These are phyloP conservation scores for Lepas anatifera DNA, from an alignment of 2,888 invertebrate genomes.

Conservation along the genomic window DNA sequence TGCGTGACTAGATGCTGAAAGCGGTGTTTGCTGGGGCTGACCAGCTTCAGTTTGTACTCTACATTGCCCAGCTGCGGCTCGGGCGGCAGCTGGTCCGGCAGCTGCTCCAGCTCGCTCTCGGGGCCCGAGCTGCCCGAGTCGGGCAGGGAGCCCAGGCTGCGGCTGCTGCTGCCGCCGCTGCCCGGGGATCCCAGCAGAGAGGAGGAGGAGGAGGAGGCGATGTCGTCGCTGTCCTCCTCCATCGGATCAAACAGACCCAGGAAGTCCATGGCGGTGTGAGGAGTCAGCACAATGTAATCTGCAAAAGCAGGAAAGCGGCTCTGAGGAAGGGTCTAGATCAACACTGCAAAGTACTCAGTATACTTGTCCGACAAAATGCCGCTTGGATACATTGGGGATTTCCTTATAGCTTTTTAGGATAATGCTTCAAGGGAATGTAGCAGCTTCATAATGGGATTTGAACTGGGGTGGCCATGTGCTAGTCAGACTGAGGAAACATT, in stretches of 20 bases:
- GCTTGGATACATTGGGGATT: background rate
- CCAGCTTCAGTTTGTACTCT: slow-evolving; percentile 89
- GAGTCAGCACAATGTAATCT: too few relatives aligned
- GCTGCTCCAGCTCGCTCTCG: slow-evolving; percentile 2
- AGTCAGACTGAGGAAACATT: too few relatives aligned
- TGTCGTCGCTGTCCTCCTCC: background rate
- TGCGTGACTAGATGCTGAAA: slow-evolving; percentile 96
- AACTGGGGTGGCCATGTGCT: too few relatives aligned
- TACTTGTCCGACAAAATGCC: background rate
- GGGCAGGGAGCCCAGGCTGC: background rate
- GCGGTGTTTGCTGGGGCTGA: slow-evolving; percentile 77
- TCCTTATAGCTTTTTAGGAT: background rate
- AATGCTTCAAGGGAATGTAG: too few relatives aligned
- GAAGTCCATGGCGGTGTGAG: background rate
- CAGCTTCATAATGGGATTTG: too few relatives aligned
- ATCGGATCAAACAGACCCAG: background rate
- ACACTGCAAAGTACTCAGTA: background rate
- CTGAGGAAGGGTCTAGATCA: background rate
- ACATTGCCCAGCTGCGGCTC: slow-evolving; percentile 90
- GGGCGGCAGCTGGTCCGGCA: slow-evolving; percentile 50
- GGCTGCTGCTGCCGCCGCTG: background rate
- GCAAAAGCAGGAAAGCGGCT: background rate
- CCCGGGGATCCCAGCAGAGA: background rate
- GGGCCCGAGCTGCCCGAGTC: background rate
- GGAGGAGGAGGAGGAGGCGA: background rate